Evolutionary conservation across 1,140 invertebrate species (phyloP), one percentile per base, ranked within the genome.

Genomic region (Bombus waltoni): DNA sequence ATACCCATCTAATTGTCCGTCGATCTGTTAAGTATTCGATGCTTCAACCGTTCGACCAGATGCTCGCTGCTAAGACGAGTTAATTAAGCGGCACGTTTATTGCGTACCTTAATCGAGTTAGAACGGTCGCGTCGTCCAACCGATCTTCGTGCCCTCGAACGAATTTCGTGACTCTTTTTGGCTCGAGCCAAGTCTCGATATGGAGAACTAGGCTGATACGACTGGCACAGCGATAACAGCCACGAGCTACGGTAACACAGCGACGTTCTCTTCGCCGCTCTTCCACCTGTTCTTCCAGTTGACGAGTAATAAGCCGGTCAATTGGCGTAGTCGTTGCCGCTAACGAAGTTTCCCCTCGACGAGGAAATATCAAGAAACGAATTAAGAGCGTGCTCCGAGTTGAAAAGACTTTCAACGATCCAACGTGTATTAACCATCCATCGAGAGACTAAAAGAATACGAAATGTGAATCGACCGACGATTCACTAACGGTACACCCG

Each of bases 271-370:
- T 53, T 15, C n/a, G 65, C 15, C 40, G 18, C 59, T 62, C 28
- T 5, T 53, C 47, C 47, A 53, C 47, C 47, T 53, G 18, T 53
- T 53, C 47, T 53, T 8, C 47, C 47, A 53, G 40, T 72, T 77
- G 57, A 89, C 75, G 76, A 88, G 80, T 84, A 87, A 74, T 81
- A 66, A 84, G 82, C 81, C 44, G 72, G 82, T 86, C 81, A 87
- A 89, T 89, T 85, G 87, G 75, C 72, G 66, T 82, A 65, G 81
- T 89, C 86, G 66, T 57, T n/a, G 66, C 40, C 78, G 66, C 71
- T 89, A 89, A 90, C 57, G 73, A 87, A 89, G 88, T 89, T 85
- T 89, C 62, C 47, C 62, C 35, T 87, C 66, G 38, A 38, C 68
- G 68, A n/a, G 22, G 53, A 87, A 89, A 70, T 85, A 87, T 81